Base-by-base conservation (phyloP, 53 echinoderm and acorn worm genomes). In the Echinometra lucunter region DNA sequence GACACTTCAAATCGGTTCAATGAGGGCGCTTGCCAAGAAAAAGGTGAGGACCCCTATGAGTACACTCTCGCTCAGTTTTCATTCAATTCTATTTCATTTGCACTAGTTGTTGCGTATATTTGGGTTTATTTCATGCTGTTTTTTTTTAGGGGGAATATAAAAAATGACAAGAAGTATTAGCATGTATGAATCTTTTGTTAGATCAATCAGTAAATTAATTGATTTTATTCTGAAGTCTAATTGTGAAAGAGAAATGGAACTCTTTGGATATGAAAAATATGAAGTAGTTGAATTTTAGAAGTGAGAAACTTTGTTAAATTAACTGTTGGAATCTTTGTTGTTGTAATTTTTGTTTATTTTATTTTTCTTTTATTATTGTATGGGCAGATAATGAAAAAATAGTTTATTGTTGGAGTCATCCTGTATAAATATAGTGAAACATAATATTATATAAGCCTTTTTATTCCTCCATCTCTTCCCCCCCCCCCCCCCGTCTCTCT, bases 1-100 rank as follows among this genome's bases (percentile, higher is more conserved):
- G 97, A 19, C 99, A 98, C 74, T 98, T 98, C 92, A 98, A 98
- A n/a, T n/a, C 74, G 95, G 99, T 21, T 98, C 99, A 19, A 97
- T 98, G 83, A 93, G 99, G 67, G 96, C 97, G 47, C 92, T 98
- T 42, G 98, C 97, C 21, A 97, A 95, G 88, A 98, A 98, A 94
- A 98, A 98, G 96, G 99, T 98, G 90, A 56, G 35, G 9, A 40
- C 28, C 6, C 35, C 8, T 74, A n/a, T n/a, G n/a, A n/a, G n/a
- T n/a, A n/a, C n/a, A n/a, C n/a, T n/a, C n/a, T n/a, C n/a, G n/a
- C n/a, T n/a, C 44, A 83, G 47, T 44, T 83, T 27, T 45, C 25
- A 5, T 47, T 42, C 35, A 11, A 32, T 13, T 78, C n/a, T 28
- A 69, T 69, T 34, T 69, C 69, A 69, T 19, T 13, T 7, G 69